Conservation (phyloP, 37 sponge, comb jelly and placozoan species). For the Halichondria panicea region DNA sequence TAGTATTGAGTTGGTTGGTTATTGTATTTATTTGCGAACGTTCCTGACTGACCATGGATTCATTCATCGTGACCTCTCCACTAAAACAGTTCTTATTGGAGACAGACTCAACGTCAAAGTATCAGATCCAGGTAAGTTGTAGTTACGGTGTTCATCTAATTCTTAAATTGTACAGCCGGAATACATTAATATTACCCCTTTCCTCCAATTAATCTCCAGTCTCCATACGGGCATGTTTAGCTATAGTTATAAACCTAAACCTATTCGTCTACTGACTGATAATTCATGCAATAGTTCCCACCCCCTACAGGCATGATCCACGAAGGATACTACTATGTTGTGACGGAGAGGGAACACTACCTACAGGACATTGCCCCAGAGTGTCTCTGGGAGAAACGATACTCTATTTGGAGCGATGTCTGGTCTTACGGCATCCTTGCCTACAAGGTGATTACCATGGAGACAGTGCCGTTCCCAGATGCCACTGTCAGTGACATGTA, state of each 20-base stretch:
- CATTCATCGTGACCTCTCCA: constrained; percentile 65
- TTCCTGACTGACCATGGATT: constrained; percentile 62
- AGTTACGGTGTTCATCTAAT: too few relatives aligned
- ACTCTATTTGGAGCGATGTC: constrained; percentile 73
- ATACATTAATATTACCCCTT: too few relatives aligned
- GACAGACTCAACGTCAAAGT: constrained; percentile 57
- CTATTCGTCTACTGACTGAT: too few relatives aligned
- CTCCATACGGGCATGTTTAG: too few relatives aligned
- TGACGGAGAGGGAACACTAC: constrained; percentile 60
- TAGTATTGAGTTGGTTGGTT: too few relatives aligned
- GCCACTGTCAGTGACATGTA: constrained; percentile 12
- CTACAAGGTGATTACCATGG: constrained; percentile 62
- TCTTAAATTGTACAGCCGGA: not conserved
- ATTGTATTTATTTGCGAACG: constrained; percentile 14
- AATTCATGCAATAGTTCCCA: too few relatives aligned
- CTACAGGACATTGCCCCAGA: constrained; percentile 82
- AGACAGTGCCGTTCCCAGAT: constrained; percentile 34
- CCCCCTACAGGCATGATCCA: constrained; percentile 29
- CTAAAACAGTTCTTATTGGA: constrained; percentile 60
- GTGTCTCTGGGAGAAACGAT: constrained; percentile 49
- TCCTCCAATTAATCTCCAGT: too few relatives aligned
- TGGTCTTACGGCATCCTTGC: constrained; percentile 79
- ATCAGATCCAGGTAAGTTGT: constrained; percentile 56
- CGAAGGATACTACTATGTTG: constrained; percentile 74
- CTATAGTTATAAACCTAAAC: too few relatives aligned